Evolutionary conservation across 92 coral and sea anemone genomes (phyloP).

Genomic region (Epizoanthus stellaris): DNA sequence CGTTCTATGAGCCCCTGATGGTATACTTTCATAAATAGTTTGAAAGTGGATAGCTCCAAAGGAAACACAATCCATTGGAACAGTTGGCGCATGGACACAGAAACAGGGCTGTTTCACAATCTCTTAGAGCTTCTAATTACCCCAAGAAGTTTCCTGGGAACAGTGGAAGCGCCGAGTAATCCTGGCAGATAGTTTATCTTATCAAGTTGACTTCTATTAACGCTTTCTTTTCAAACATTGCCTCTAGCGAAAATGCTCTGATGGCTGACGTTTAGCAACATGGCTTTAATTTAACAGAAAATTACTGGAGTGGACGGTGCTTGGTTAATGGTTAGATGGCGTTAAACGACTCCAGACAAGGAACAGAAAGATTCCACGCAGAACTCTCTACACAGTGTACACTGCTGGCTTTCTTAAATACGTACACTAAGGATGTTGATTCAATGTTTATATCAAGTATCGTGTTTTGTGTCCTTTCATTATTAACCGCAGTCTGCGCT

Average conservation of each 20-base stretch:
- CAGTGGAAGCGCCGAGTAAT: not conserved
- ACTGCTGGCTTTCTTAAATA: slow-evolving; percentile 7
- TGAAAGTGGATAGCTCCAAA: not conserved
- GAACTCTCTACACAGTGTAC: slow-evolving; percentile 7
- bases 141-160: not conserved
- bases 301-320: not conserved
- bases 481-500: slow-evolving; percentile 29
- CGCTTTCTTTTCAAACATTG: not conserved
- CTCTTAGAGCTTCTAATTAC: not conserved
- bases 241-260: not conserved
- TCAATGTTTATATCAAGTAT: slow-evolving; percentile 42
- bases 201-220: slow-evolving; percentile 22
- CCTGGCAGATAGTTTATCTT: not conserved
- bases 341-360: not conserved
- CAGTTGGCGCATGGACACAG: too few relatives aligned
- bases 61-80: not conserved
- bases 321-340: slow-evolving; percentile 1
- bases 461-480: slow-evolving; percentile 19
- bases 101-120: not conserved
- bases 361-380: not conserved
- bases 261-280: not conserved
- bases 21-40: not conserved
- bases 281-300: not conserved
- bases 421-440: slow-evolving; percentile 30
- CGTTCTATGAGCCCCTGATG: not conserved